Conservation (phyloP, 2,797 vertebrate genomes). For the Alauda arvensis region DNA sequence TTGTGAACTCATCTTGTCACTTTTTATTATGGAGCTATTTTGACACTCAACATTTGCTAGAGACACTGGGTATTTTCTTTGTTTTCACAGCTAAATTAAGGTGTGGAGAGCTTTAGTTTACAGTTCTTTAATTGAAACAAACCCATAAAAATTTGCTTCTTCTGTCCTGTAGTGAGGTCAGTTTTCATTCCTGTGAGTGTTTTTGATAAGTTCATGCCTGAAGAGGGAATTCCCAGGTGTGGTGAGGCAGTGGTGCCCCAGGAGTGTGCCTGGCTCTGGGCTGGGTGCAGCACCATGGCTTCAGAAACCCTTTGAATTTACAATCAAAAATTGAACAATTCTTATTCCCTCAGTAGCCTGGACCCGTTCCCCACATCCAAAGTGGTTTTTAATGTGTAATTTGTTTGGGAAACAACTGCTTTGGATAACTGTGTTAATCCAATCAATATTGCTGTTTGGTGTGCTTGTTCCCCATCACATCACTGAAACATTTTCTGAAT, state of each 20-base stretch:
- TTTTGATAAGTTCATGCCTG: background rate
- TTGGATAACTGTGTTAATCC: background rate
- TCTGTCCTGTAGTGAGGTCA: background rate
- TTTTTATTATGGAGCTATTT: background rate
- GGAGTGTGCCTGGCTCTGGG: background rate
- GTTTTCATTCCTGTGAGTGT: background rate
- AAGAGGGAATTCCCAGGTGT: background rate
- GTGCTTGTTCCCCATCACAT: accelerated
- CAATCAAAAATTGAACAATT: background rate
- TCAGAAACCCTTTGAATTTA: background rate
- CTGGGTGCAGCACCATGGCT: background rate
- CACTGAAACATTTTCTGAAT: background rate
- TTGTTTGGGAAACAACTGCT: background rate
- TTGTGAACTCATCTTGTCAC: background rate
- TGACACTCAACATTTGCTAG: background rate
- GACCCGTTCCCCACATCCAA: background rate
- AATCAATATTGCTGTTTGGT: background rate
- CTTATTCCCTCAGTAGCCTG: background rate
- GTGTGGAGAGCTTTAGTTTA: accelerated
- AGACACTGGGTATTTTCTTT: background rate
- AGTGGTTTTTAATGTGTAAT: background rate
- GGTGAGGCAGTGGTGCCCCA: background rate
- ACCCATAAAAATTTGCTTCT: background rate
- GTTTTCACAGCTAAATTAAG: background rate
- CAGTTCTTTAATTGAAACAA: background rate